These are phyloP conservation scores for Netelia inedita DNA, from an alignment of 2,888 invertebrate genomes.

Conservation along the genomic window DNA sequence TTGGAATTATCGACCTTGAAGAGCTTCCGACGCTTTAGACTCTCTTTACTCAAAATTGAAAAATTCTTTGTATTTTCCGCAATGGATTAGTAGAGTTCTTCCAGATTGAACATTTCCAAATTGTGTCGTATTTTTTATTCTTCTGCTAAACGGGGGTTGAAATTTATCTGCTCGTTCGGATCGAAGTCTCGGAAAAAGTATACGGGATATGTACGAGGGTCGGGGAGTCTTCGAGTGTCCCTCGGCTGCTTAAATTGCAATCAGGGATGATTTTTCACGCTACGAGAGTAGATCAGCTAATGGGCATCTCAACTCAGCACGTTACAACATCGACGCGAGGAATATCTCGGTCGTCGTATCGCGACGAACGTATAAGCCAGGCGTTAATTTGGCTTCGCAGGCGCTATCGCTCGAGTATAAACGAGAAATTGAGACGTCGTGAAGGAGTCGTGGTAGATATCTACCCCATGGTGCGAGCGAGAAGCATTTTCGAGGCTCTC, in stretches of 20 bases:
- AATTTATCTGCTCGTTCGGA: constrained; percentile 53
- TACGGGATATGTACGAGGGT: not conserved
- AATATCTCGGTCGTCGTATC: constrained; percentile 76
- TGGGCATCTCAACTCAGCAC: constrained; percentile 73
- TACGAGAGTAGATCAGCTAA: constrained; percentile 78
- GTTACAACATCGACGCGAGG: constrained; percentile 80
- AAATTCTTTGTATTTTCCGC: too few relatives aligned
- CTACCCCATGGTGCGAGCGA: constrained; percentile 36
- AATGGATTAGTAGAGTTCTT: too few relatives aligned
- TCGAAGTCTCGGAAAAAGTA: constrained; percentile 3
- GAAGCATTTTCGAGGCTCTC: constrained; percentile 68
- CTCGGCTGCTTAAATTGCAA: constrained; percentile 56
- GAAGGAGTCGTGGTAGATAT: constrained; percentile 7
- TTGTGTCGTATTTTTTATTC: constrained; percentile 20
- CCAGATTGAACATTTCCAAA: not conserved
- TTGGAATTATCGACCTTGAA: too few relatives aligned
- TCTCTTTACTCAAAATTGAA: too few relatives aligned
- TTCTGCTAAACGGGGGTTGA: constrained; percentile 32
- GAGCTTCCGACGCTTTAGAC: too few relatives aligned
- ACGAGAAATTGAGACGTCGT: constrained; percentile 52
- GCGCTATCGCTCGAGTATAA: constrained; percentile 51
- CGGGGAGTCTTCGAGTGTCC: constrained; percentile 11
- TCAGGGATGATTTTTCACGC: constrained; percentile 63
- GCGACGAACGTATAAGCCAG: constrained; percentile 77
- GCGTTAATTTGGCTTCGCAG: constrained; percentile 81